Base-by-base conservation (phyloP, 2,113 vertebrate genomes). In the Rhinichthys klamathensis region DNA sequence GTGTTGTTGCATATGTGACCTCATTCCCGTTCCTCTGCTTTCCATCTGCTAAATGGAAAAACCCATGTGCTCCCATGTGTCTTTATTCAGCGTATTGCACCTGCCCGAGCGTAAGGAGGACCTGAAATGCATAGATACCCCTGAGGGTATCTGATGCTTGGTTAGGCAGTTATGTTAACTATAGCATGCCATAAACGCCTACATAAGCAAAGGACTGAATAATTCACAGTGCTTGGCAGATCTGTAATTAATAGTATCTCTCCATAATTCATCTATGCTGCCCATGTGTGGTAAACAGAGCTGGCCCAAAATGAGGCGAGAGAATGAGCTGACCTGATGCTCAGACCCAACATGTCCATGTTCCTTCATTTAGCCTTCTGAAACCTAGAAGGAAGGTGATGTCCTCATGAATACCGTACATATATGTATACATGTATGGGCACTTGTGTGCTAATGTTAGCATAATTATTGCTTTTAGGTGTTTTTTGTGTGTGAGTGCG, bases 261-360 rank as follows among this genome's bases (percentile, higher is more conserved):
- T 94, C 88, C 89, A 94, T 94, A 91, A 94, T 94, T 94, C 51
- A 95, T 93, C 80, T 87, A 83, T 54, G 41, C 74, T 93, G 92
- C 90, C 89, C 90, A 83, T 65, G 69, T 84, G 72, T 85, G 78
- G 92, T 93, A 92, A 93, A 93, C 89, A 90, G 88, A 90, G 56
- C 73, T 90, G 91, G 84, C 91, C 90, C 70, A 84, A 92, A 88
- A 92, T 87, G 80, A 81, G 82, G 79, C 85, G 82, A 56, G 75
- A 85, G 79, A 49, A 89, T 87, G 84, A 91, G 78, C 80, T 85
- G 85, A 90, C 89, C 91, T 88, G 88, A 91, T 89, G 90, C 85
- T 83, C 83, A 32, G 87, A 80, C 82, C 85, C 74, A 84, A 32
- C 83, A 72, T 87, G 73, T 67, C 74, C 85, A 73, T 89, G 85